Evolutionary conservation across 1,140 invertebrate genomes (phyloP), one percentile per base, ranked within the genome.

Genomic region (Chelonus insularis): DNA sequence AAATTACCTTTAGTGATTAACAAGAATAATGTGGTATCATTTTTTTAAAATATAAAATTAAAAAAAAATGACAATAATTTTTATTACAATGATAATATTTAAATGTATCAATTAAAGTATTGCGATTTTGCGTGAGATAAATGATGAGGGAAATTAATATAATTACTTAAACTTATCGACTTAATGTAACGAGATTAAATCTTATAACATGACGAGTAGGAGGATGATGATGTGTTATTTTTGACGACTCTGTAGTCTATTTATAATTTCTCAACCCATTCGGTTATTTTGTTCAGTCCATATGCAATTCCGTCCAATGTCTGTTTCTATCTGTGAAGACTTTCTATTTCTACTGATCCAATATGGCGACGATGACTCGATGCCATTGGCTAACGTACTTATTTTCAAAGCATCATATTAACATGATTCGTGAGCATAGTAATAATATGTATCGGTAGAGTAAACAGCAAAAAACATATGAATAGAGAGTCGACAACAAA

Each of bases 341-440:
- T 70, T 67, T 70, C 68, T 67, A 70, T 64, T 70, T 67, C 52
- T 50, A 68, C 62, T 59, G 55, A 47, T 66, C 43, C 66, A 61
- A 60, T 61, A 65, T 65, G 54, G 39, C 45, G 6, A 36, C 37
- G 47, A 48, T 48, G 34, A 50, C 61, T 50, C 50, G 21, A 23
- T 21, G 29, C 20, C 11, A 25, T 54, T 54, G 32, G 14, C 20
- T 54, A 14, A 18, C 34, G 34, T 18, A 4, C 8, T 47, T 21
- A 21, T 47, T 18, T 9, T 20, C 45, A 9, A 47, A 18, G 16
- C 45, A 21, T 47, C 7, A 29, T 29, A 29, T 29, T 29, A 29
- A 29, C 25, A 29, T 29, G 25, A 29, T 29, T 29, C 25, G 3
- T 29, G 25, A 29, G 3, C 7, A 29, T 29, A 7, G 25, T 4